These are phyloP conservation scores for Acleris literana DNA, from an alignment of 2,888 invertebrate species.

Conservation along the genomic window DNA sequence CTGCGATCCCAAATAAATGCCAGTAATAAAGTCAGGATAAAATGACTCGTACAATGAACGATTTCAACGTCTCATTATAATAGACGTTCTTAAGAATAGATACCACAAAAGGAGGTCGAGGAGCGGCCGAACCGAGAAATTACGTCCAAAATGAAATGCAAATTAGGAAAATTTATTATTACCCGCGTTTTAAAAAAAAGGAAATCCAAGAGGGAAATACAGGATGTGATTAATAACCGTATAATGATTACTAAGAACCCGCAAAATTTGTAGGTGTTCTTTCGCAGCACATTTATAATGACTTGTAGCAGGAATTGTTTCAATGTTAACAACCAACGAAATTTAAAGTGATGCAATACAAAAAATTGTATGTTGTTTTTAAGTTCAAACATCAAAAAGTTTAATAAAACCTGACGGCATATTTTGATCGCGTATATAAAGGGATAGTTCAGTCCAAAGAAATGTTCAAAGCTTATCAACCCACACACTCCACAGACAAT, in stretches of 20 bases:
- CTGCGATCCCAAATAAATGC: slow-evolving; percentile 29
- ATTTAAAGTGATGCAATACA: too few species aligned
- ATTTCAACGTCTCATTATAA: slow-evolving; percentile 34
- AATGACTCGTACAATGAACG: slow-evolving; percentile 32
- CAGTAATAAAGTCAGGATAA: slow-evolving; percentile 30
- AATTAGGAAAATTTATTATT: slow-evolving; percentile 79
- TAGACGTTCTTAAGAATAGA: slow-evolving; percentile 33
- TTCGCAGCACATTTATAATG: slow-evolving; percentile 13
- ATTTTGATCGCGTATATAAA: too few species aligned
- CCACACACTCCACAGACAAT: slow-evolving; percentile 1
- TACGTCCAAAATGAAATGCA: slow-evolving; percentile 72
- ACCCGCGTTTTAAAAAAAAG: slow-evolving; percentile 66
- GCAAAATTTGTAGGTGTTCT: slow-evolving; percentile 21
- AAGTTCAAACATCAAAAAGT: too few species aligned
- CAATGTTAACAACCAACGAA: too few species aligned
- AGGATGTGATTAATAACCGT: slow-evolving; percentile 70
- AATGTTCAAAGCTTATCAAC: not conserved
- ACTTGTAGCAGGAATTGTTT: not conserved
- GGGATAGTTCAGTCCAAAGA: too few species aligned
- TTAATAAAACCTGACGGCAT: too few species aligned
- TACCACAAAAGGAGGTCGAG: slow-evolving; percentile 37
- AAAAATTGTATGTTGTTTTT: too few species aligned
- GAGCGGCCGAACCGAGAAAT: slow-evolving; percentile 58
- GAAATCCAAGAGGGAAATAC: slow-evolving; percentile 54
- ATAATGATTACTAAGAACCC: slow-evolving; percentile 46